These are phyloP conservation scores for Drosophila littoralis DNA, from an alignment of 1,140 invertebrate genomes.

Conservation along the genomic window DNA sequence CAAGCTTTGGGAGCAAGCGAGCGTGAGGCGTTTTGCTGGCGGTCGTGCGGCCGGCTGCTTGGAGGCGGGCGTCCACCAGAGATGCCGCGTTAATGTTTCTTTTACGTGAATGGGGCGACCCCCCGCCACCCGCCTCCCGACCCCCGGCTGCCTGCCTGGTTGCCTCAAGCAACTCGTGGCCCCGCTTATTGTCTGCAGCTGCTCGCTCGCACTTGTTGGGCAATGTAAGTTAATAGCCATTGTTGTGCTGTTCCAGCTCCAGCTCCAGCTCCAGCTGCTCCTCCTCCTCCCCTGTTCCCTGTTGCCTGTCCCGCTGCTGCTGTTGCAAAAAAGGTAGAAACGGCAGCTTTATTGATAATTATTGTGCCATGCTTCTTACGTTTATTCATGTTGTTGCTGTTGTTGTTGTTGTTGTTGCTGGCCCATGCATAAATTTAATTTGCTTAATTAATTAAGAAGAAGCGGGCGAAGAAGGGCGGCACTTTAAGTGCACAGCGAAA, in stretches of 20 bases:
- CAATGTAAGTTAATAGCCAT: slow-evolving; percentile 80
- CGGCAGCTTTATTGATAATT: slow-evolving; percentile 76
- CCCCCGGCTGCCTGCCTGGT: not conserved
- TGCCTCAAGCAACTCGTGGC: slow-evolving; percentile 1
- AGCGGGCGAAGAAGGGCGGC: slow-evolving; percentile 39
- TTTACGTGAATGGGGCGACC: slow-evolving; percentile 61
- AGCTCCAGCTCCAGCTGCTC: not conserved
- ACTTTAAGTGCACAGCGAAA: slow-evolving; percentile 26
- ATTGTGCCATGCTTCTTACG: slow-evolving; percentile 67
- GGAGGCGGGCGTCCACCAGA: slow-evolving; percentile 10
- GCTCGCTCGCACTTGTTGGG: slow-evolving; percentile 61
- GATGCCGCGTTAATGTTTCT: slow-evolving; percentile 75
- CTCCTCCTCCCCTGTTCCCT: not conserved
- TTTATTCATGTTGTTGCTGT: slow-evolving; percentile 14
- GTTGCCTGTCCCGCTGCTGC: not conserved
- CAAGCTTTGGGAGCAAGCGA: slow-evolving; percentile 64
- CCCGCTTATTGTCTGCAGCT: slow-evolving; percentile 14
- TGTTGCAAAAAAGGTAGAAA: slow-evolving; percentile 7
- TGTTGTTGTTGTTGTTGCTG: slow-evolving; percentile 46
- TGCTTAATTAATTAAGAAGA: slow-evolving; percentile 80
- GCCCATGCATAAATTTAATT: slow-evolving; percentile 77
- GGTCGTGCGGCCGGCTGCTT: not conserved
- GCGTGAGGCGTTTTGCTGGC: slow-evolving; percentile 48
- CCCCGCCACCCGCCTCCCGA: slow-evolving; percentile 1
- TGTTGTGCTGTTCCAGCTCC: slow-evolving; percentile 44